phyloP scores from a whole-genome alignment of 2,888 invertebrate species.

The Cremastinae sp. region DNA sequence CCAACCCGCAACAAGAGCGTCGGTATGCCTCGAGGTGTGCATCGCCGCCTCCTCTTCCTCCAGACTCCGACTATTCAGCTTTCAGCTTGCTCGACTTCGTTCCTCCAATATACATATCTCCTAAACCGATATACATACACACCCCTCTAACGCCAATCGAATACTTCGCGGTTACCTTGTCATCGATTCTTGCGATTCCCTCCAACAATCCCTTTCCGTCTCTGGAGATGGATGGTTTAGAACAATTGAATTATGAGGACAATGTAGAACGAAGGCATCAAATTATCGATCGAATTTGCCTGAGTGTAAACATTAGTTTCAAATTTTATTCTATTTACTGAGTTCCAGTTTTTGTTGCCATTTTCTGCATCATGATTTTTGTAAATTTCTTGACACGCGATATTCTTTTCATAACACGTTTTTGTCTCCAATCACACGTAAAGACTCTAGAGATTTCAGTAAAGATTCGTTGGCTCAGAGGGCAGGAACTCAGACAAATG shows the following conservation, averaged over 20 bases:
- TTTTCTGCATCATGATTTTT: too few species aligned
- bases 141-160: background rate
- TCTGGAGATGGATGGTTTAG: background rate
- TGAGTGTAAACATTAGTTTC: background rate
- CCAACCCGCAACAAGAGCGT: slow-evolving; percentile 64
- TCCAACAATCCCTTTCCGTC: slow-evolving; percentile 9
- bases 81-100: slow-evolving; percentile 17
- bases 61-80: slow-evolving; percentile 47
- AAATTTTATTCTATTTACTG: too few species aligned
- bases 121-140: background rate
- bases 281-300: background rate
- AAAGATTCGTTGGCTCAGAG: slow-evolving; percentile 65
- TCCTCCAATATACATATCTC: background rate
- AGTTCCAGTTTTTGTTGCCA: too few species aligned
- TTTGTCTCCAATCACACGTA: too few species aligned
- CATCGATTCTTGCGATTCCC: slow-evolving; percentile 34
- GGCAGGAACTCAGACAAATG: slow-evolving; percentile 68
- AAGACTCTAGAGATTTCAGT: slow-evolving; percentile 51
- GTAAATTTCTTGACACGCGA: too few species aligned
- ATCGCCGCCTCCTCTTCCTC: slow-evolving; percentile 45
- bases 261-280: background rate
- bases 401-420: too few species aligned
- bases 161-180: slow-evolving; percentile 40
- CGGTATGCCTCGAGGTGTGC: slow-evolving; percentile 73
- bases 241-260: slow-evolving; percentile 7